Evolutionary conservation across 2,888 invertebrate species (phyloP).

Genomic region (Dryocosmus kuriphilus): DNA sequence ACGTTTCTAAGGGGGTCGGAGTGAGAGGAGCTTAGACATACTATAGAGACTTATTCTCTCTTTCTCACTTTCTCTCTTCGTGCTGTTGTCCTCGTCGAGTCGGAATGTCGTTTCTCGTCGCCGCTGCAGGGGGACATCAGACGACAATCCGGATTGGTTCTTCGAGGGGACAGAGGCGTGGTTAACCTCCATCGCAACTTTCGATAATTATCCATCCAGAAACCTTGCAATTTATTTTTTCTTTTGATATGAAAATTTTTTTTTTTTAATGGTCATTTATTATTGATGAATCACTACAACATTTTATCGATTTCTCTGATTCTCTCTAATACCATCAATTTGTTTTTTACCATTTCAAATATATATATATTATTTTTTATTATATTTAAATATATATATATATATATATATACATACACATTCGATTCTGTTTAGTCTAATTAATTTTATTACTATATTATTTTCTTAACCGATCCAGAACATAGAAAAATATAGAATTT

Average conservation of each 20-base stretch:
- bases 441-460: too few relatives aligned
- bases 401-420: too few relatives aligned
- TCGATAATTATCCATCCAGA: slow-evolving; percentile 51
- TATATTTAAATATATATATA: too few relatives aligned
- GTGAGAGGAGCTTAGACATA: slow-evolving; percentile 48
- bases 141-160: slow-evolving; percentile 74
- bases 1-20: slow-evolving; percentile 58
- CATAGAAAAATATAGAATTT: too few relatives aligned
- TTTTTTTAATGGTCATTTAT: neutral
- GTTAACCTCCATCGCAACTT: slow-evolving; percentile 75
- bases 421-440: too few relatives aligned
- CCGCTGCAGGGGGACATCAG: slow-evolving; percentile 58
- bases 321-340: too few relatives aligned
- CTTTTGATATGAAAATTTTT: slow-evolving; percentile 13
- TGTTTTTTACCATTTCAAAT: too few relatives aligned
- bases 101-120: slow-evolving; percentile 70
- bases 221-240: slow-evolving; percentile 44
- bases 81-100: slow-evolving; percentile 61
- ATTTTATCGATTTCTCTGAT: too few relatives aligned
- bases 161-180: slow-evolving; percentile 75
- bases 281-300: neutral
- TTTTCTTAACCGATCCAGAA: too few relatives aligned
- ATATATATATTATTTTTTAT: too few relatives aligned
- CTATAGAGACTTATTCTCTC: slow-evolving; percentile 49
- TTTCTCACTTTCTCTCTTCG: slow-evolving; percentile 49